Evolutionary conservation across 2,113 vertebrate genomes (phyloP), one percentile per base, ranked within the genome.

Genomic region (Lepus europaeus): DNA sequence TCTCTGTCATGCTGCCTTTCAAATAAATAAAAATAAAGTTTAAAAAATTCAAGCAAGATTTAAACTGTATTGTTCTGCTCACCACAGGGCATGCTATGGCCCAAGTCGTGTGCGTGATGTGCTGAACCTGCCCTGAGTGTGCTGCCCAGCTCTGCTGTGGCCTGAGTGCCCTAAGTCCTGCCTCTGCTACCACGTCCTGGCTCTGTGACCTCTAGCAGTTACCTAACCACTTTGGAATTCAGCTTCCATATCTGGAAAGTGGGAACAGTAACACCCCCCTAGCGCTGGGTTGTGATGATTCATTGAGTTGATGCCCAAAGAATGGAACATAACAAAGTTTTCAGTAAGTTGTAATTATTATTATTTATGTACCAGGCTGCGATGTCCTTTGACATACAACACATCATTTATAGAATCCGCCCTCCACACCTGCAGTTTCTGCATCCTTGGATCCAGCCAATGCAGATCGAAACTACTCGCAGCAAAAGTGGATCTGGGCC

Each of bases 231-330:
- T 94, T 68, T 74, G 66, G 80, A 14, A 79, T 76, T 56, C 39
- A 59, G 20, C 69, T 85, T 83, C n/a, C 64, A 78, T 5, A 63
- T 89, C 56, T 89, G 51, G 56, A 87, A 96, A 95, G 51, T 53
- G 51, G 64, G 31, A 61, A 49, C 25, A 33, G 20, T 66, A 27
- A 88, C 3, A 56, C 29, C 33, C 45, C 27, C 45, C 68, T 0
- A 68, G 12, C 6, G 9, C 1, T 64, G 45, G 64, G 6, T 59
- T 72, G 23, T 89, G 53, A 23, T 78, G 79, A 83, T 6, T 90
- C 27, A 56, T 1, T 83, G 49, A 83, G 6, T 49, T 23, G 49
- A 59, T 51, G 12, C 14, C 25, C 20, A 5, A 29, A 86, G 49
- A 88, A 92, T 14, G 93, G 49, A 87, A 70, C 63, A 59, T 61